Conservation (phyloP, 1,140 invertebrate genomes). For the Harpegnathos saltator region DNA sequence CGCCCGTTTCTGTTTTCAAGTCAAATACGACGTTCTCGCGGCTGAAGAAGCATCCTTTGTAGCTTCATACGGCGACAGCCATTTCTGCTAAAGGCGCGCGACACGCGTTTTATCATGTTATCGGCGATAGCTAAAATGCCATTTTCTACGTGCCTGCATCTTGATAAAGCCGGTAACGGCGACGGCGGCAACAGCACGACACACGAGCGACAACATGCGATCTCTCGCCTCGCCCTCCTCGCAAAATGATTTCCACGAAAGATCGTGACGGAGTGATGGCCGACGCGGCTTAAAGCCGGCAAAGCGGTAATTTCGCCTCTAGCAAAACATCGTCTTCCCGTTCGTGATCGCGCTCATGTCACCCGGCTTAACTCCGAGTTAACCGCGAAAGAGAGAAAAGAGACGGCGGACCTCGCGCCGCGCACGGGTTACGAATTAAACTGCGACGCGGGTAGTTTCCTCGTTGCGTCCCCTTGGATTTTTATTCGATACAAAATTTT, state of each 20-base stretch:
- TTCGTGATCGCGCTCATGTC: background rate
- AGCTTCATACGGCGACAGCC: background rate
- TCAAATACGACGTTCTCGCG: too few species aligned
- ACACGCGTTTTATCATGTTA: slow-evolving; percentile 42
- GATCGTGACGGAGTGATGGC: slow-evolving; percentile 42
- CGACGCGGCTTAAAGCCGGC: slow-evolving; percentile 15
- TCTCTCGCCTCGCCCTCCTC: background rate
- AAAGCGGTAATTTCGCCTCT: slow-evolving; percentile 35
- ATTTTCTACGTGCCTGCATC: slow-evolving; percentile 59
- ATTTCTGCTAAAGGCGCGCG: slow-evolving; percentile 52
- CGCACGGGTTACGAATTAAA: too few species aligned
- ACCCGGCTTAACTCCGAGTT: too few species aligned
- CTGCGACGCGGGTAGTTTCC: too few species aligned
- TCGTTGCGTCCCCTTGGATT: too few species aligned
- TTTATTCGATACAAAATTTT: too few species aligned
- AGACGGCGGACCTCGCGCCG: too few species aligned
- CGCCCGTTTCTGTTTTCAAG: too few species aligned
- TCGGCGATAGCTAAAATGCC: slow-evolving; percentile 57
- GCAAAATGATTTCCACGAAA: slow-evolving; percentile 57
- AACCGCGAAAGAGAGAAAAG: too few species aligned
- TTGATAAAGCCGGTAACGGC: slow-evolving; percentile 51
- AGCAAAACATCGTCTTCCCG: slow-evolving; percentile 32
- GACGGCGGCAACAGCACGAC: slow-evolving; percentile 23
- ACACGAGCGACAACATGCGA: slow-evolving; percentile 44
- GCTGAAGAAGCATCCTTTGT: background rate